Base-by-base conservation (phyloP, 2,797 vertebrate genomes). In the Falco naumanni region DNA sequence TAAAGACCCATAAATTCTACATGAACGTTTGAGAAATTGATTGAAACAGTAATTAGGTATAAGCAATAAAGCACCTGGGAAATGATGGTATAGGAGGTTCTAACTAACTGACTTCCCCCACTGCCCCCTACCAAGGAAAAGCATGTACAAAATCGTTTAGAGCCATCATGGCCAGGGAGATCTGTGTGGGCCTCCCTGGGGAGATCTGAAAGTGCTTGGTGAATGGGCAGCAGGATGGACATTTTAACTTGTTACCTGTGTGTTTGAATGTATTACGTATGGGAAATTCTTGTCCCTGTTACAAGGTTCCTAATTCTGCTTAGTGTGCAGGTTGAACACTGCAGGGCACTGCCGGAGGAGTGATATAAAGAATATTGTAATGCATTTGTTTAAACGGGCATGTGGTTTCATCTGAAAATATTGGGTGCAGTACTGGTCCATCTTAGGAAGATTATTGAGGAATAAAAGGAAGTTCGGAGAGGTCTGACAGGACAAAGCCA, bases 11-110 rank as follows among this genome's bases (percentile, higher is more conserved):
- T 92, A 92, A 89, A 93, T 95, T 93, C 69, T 91, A 48, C 50
- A 51, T 69, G 81, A 87, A 83, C 66, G 22, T 83, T 65, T 83
- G 61, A 96, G 87, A 93, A 96, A 93, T 76, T 84, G 94, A 94
- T 92, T 94, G 93, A 92, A 96, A 86, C 51, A 39, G 33, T 89
- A 93, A 96, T 92, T 93, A 91, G 51, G 48, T 88, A 41, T 84
- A 91, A 95, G 65, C 65, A 92, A 34, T 75, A 87, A 93, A 92
- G n/a, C 61, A 92, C 57, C 79, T 95, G 84, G 61, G 72, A 91
- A 84, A 95, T 50, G 17, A 91, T 86, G 77, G 64, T 83, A 54
- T 29, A 84, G 51, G 71, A 91, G 34, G 4, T 92, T 94, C 84
- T 87, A 59, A 84, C 47, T 61, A 66, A 31, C 31, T 72, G 43